These are phyloP conservation scores for Erpetoichthys calabaricus DNA, from an alignment of 2,797 vertebrate species.

Conservation along the genomic window DNA sequence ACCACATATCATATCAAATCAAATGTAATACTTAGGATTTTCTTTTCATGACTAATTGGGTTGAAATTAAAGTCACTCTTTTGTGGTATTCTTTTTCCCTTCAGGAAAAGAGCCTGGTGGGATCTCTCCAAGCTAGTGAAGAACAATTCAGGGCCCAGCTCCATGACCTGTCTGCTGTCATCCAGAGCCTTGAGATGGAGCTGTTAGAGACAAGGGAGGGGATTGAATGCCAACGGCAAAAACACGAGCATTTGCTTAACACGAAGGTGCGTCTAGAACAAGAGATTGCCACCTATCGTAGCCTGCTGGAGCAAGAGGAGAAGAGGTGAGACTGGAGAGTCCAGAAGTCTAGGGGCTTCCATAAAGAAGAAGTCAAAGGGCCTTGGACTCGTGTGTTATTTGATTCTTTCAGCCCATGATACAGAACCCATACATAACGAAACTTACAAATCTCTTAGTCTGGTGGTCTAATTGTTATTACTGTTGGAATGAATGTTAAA, in stretches of 20 bases:
- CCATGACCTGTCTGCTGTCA: conserved; percentile 65
- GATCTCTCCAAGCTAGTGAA: conserved; percentile 64
- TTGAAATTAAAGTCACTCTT: no score
- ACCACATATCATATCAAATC: no score
- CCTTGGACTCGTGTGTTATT: background rate
- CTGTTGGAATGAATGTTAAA: no score
- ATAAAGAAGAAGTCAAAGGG: background rate
- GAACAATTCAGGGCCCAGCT: conserved; percentile 71
- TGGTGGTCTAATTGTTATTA: background rate
- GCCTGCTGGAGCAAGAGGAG: conserved; percentile 77
- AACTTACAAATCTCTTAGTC: background rate
- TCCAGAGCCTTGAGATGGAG: conserved; percentile 67
- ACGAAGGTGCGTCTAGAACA: conserved; percentile 85
- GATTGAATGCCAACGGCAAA: conserved; percentile 69
- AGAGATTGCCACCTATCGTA: conserved; percentile 81
- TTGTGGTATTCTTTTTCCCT: background rate
- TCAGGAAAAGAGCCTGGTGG: conserved; percentile 81
- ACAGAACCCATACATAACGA: background rate
- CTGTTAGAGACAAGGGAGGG: conserved; percentile 65
- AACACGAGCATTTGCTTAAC: conserved; percentile 77
- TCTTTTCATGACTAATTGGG: no score
- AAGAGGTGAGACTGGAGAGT: conserved; percentile 54
- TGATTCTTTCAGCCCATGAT: background rate
- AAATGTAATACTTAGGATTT: no score
- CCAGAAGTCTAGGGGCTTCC: background rate